These are phyloP conservation scores for Meteorus sp. DNA, from an alignment of 1,140 invertebrate genomes.

Conservation along the genomic window DNA sequence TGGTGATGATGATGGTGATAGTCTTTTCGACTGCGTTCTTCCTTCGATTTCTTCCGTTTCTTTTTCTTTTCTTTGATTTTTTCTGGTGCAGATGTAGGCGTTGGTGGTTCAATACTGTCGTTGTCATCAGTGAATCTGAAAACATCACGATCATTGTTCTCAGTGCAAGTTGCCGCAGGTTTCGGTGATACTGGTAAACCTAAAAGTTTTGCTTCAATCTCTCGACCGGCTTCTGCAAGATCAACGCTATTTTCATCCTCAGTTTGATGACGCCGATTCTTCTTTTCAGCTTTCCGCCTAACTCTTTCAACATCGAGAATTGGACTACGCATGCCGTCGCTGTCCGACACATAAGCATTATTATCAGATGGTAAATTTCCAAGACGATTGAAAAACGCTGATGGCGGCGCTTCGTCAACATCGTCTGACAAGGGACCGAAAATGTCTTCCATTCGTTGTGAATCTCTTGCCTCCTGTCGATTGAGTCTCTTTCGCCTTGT, in stretches of 20 bases:
- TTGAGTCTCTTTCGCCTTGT: slow-evolving; percentile 61
- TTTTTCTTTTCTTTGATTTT: slow-evolving; percentile 76
- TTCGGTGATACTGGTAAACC: slow-evolving; percentile 56
- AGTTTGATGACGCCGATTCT: slow-evolving; percentile 64
- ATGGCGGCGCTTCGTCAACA: slow-evolving; percentile 47
- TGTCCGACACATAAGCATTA: slow-evolving; percentile 48
- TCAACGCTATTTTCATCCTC: slow-evolving; percentile 80
- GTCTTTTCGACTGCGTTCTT: slow-evolving; percentile 71
- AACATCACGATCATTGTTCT: slow-evolving; percentile 59
- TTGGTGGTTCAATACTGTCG: slow-evolving; percentile 60
- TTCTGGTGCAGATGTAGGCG: slow-evolving; percentile 49
- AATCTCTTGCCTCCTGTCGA: slow-evolving; percentile 55
- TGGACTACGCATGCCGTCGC: slow-evolving; percentile 44
- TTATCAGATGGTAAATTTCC: slow-evolving; percentile 41
- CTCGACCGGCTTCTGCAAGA: slow-evolving; percentile 75
- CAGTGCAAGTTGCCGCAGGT: slow-evolving; percentile 40
- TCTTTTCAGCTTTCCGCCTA: slow-evolving; percentile 65
- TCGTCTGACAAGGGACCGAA: slow-evolving; percentile 84
- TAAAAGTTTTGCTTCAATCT: slow-evolving; percentile 76
- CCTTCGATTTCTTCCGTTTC: slow-evolving; percentile 80
- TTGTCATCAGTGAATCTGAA: slow-evolving; percentile 66
- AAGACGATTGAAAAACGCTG: slow-evolving; percentile 46
- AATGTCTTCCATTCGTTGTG: slow-evolving; percentile 80
- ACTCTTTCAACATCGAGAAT: slow-evolving; percentile 47
- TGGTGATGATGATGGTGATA: slow-evolving; percentile 68